Evolutionary conservation across 2,797 vertebrate species (phyloP).

Genomic region (Podarcis siculus): DNA sequence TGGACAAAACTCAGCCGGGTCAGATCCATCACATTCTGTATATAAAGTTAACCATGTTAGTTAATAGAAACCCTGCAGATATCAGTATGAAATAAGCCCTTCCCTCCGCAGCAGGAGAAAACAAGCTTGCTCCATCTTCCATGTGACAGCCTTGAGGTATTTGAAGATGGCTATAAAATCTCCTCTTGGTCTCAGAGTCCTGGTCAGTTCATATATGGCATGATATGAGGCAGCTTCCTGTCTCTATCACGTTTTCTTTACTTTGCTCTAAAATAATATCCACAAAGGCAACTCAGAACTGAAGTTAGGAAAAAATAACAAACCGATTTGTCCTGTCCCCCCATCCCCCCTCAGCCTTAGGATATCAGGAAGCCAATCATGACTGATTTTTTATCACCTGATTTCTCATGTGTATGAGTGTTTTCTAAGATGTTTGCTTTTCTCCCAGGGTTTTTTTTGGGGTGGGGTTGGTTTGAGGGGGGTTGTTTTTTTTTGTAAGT

Average conservation of each 20-base stretch:
- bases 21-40: too few species aligned
- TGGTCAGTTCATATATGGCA: too few species aligned
- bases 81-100: too few species aligned
- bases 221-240: too few species aligned
- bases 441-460: constrained; percentile 18
- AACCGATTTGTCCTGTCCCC: neutral
- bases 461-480: neutral
- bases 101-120: too few species aligned
- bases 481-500: constrained; percentile 32
- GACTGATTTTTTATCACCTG: constrained; percentile 60
- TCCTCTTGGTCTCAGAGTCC: too few species aligned
- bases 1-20: too few species aligned
- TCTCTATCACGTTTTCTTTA: constrained; percentile 17
- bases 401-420: constrained; percentile 28
- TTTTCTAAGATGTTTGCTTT: constrained; percentile 57
- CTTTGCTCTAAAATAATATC: constrained; percentile 40
- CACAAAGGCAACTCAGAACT: constrained; percentile 18
- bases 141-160: too few species aligned
- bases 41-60: too few species aligned
- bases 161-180: too few species aligned
- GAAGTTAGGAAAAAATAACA: constrained; percentile 22
- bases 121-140: too few species aligned
- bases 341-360: constrained; percentile 38
- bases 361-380: constrained; percentile 45
- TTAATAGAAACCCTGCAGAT: too few species aligned